Conservation (phyloP, 2,797 vertebrate species). For the Hemitrygon akajei region DNA sequence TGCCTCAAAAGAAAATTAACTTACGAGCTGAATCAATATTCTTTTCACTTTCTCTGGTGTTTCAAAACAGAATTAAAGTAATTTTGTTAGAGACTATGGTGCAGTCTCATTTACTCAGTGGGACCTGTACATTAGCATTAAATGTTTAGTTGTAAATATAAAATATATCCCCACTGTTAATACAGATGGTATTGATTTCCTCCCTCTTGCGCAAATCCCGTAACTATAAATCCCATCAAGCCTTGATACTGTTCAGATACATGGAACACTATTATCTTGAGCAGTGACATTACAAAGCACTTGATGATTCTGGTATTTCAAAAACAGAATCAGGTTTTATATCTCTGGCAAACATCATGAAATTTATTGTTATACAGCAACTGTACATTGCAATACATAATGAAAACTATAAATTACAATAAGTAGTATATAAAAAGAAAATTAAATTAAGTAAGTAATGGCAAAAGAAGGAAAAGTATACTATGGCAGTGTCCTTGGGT, state of each 20-base stretch:
- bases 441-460: no score
- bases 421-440: no score
- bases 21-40: neutral
- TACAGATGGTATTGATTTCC: neutral
- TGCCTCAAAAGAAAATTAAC: slow-evolving; percentile 10
- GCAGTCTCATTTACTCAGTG: neutral
- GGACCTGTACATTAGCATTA: neutral
- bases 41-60: neutral
- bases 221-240: neutral
- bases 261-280: no score
- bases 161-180: neutral
- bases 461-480: no score
- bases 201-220: neutral
- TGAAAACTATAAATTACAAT: no score
- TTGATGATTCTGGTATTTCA: no score
- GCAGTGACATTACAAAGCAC: no score
- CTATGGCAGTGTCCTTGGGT: no score
- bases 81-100: neutral
- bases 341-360: no score
- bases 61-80: neutral
- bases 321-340: no score
- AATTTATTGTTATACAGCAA: no score
- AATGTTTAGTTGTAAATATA: neutral
- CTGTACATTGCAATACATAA: no score
- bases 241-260: neutral